These are phyloP conservation scores for Semaprochilodus insignis DNA, from an alignment of 2,797 vertebrate genomes.

Conservation along the genomic window DNA sequence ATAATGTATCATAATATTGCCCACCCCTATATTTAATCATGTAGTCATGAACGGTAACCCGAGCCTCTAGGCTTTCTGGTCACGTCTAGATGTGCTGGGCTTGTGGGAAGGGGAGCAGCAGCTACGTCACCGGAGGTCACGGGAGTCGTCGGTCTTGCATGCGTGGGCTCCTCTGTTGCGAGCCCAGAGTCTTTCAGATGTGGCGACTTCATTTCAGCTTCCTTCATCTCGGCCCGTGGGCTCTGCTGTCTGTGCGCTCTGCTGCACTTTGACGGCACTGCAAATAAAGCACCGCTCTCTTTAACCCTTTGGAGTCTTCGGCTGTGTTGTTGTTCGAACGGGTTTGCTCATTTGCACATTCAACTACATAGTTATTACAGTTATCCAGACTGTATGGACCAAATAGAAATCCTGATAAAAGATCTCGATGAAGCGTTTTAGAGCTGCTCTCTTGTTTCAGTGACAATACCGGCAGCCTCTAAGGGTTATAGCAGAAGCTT, in stretches of 20 bases:
- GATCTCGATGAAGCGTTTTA: too few relatives aligned
- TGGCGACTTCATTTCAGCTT: conserved; percentile 40
- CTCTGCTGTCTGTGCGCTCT: conserved; percentile 31
- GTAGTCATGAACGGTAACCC: background rate
- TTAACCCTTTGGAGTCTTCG: background rate
- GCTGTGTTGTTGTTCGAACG: background rate
- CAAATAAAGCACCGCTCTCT: conserved; percentile 9
- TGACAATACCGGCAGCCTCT: background rate
- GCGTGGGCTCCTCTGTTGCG: background rate
- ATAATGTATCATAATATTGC: too few relatives aligned
- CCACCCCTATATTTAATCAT: background rate
- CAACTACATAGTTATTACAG: too few relatives aligned
- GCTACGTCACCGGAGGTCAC: conserved; percentile 15
- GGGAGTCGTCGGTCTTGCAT: background rate
- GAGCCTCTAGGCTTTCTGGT: conserved; percentile 3
- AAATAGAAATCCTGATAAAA: too few relatives aligned
- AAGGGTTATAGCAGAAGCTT: conserved; percentile 13
- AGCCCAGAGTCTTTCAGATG: conserved; percentile 31
- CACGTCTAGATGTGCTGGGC: conserved; percentile 15
- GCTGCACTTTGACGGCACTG: conserved; percentile 7
- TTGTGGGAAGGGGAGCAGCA: background rate
- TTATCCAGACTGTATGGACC: too few relatives aligned
- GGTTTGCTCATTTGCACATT: background rate
- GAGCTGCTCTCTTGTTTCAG: too few relatives aligned
- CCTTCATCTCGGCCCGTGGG: conserved; percentile 41